Base-by-base conservation (phyloP, 2,888 invertebrate species). In the Ormyrus rosae region DNA sequence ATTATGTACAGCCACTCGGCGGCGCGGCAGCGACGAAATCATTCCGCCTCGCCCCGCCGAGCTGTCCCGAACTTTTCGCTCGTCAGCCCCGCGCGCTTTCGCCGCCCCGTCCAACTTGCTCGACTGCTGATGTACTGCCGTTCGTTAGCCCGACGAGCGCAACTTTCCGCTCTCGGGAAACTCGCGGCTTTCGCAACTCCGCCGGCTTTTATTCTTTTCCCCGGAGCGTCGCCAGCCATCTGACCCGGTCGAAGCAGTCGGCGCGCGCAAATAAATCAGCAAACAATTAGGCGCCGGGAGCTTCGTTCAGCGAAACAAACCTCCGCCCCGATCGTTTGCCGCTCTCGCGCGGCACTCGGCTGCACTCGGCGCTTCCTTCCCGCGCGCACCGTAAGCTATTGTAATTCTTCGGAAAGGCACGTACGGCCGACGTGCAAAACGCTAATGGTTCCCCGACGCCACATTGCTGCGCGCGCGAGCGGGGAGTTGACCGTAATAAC, bases 361-460 rank as follows among this genome's bases (percentile, higher is more conserved):
- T 13, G 19, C 69, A 13, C 63, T 4, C 67, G 70, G 60, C 50
- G 50, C 50, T 60, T 70, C 50, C 70, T 70, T 34, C 60, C 50
- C 56, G 56, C 63, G 58, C 61, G 53, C 50, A 51, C 51, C n/a
- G 72, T 53, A 73, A 78, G 78, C 78, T 81, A 83, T 83, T 84
- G 83, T 83, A 83, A 85, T 86, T 85, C 84, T 85, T 84, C 81
- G 83, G 84, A 85, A 84, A 84, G 82, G 85, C 86, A 85, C 86
- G 85, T 86, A 86, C 86, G 78, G 51, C 80, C 81, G 83, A 84
- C 84, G 83, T 85, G 83, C 83, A 82, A 83, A 84, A 84, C 84
- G 84, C 83, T 85, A 85, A 85, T 84, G 83, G 84, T 67, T 77
- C 81, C 70, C 60, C 60, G 53, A 55, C 68, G 68, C 45, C 55